Evolutionary conservation across 1,140 invertebrate species (phyloP), one percentile per base, ranked within the genome.

Genomic region (Ceratosolen solmsi): DNA sequence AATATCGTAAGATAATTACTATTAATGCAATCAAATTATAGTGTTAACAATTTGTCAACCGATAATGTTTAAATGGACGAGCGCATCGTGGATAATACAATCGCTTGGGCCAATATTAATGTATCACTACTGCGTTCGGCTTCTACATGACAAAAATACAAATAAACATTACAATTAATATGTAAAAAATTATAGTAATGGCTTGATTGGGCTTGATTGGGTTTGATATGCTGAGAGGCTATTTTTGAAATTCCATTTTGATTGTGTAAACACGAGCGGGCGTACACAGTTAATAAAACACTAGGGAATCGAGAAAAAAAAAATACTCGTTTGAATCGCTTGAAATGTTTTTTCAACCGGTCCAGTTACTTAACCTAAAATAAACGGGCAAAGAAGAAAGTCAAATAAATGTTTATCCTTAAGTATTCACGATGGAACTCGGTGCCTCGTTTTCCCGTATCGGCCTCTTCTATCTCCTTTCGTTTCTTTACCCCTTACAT

Each of bases 281-380:
- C 0, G 25, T 27, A 60, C 2, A 11, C 30, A 17, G 11, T 65
- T 65, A 65, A 65, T 65, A 65, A 65, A 20, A 36, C 13, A 36
- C 17, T 22, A 9, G 60, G 17, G 13, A 33, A 36, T 22, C 1
- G 27, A 65, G 15, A 36, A 65, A 65, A n/a, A 65, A 36, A 60
- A 25, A 36, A 65, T 33, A 36, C 1, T 9, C 13, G 17, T 60
- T 36, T 22, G 17, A 36, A 65, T 65, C 33, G 11, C 1, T 9
- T 17, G 30, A 65, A 65, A 65, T 36, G 30, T 22, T 65, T 65
- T 27, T 65, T 30, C 17, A 36, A 65, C 30, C 30, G 20, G 60
- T 65, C 60, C 60, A 65, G 60, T 65, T 36, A 36, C 22, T 65
- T 36, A 33, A 36, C 30, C 60, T 65, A 65, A 65, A 65, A 65